Evolutionary conservation across 2,113 vertebrate genomes (phyloP).

Genomic region (Prunella himalayana): DNA sequence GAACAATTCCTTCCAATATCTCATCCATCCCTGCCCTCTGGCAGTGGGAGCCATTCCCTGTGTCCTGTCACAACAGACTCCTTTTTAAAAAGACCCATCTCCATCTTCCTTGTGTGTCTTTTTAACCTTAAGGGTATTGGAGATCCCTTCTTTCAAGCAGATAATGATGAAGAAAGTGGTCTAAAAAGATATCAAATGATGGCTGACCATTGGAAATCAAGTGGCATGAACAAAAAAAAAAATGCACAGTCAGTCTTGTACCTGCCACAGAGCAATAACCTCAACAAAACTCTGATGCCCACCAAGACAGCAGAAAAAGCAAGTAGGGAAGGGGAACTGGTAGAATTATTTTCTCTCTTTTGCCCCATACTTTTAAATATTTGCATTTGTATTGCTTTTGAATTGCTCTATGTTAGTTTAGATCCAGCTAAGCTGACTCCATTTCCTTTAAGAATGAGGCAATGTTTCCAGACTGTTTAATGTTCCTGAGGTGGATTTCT

Average conservation of each 20-base stretch:
- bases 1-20: not conserved
- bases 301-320: not conserved
- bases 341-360: not conserved
- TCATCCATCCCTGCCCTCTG: fast-evolving
- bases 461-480: not conserved
- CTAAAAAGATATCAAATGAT: not conserved
- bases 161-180: not conserved
- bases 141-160: not conserved
- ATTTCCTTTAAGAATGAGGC: not conserved
- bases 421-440: not conserved
- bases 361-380: not conserved
- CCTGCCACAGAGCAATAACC: not conserved
- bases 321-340: not conserved
- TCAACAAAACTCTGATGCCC: not conserved
- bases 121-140: not conserved
- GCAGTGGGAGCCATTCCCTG: not conserved
- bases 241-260: not conserved
- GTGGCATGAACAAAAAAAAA: not conserved
- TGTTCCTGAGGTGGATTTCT: not conserved
- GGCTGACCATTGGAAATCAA: not conserved
- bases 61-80: not conserved
- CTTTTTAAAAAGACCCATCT: not conserved
- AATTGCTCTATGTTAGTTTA: not conserved
- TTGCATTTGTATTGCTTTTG: not conserved
- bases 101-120: not conserved